Conservation (phyloP, 2,113 vertebrate genomes). For the Sinosuthora webbiana region DNA sequence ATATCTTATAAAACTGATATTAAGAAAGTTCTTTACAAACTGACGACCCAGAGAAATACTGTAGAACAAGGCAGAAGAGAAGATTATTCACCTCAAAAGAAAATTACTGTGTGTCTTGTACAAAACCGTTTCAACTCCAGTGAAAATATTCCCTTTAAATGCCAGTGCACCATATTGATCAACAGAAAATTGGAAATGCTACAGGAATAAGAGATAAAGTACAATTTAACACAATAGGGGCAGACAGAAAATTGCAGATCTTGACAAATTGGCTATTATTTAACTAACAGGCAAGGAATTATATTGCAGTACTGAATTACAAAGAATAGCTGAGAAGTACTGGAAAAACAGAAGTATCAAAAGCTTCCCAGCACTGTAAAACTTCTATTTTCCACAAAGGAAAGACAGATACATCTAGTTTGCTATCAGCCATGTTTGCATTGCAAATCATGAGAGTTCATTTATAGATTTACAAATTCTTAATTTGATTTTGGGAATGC, state of each 20-base stretch:
- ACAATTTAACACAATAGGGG: not conserved
- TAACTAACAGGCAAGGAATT: not conserved
- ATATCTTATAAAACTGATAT: not conserved
- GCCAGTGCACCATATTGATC: not conserved
- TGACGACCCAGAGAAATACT: not conserved
- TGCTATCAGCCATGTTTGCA: not conserved
- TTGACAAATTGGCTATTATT: not conserved
- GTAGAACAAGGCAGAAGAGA: not conserved
- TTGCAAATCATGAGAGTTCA: not conserved
- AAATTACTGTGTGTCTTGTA: not conserved
- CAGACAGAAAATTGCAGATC: slow-evolving; percentile 17
- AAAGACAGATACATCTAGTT: not conserved
- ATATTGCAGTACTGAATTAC: not conserved
- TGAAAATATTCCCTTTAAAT: not conserved
- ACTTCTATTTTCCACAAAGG: not conserved
- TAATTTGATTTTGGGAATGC: not conserved
- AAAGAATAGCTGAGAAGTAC: not conserved
- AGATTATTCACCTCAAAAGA: not conserved
- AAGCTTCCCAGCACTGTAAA: not conserved
- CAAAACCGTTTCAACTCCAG: slow-evolving; percentile 6
- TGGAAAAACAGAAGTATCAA: not conserved
- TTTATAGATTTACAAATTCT: not conserved
- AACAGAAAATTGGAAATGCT: not conserved
- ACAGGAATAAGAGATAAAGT: not conserved
- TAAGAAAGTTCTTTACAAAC: not conserved